A percentile compares a stretch with the other conserved stretches of the same genome.
Evolutionary conservation across 2,797 vertebrate genomes (phyloP).

Genomic region (Mormyrus hasselquistii): DNA sequence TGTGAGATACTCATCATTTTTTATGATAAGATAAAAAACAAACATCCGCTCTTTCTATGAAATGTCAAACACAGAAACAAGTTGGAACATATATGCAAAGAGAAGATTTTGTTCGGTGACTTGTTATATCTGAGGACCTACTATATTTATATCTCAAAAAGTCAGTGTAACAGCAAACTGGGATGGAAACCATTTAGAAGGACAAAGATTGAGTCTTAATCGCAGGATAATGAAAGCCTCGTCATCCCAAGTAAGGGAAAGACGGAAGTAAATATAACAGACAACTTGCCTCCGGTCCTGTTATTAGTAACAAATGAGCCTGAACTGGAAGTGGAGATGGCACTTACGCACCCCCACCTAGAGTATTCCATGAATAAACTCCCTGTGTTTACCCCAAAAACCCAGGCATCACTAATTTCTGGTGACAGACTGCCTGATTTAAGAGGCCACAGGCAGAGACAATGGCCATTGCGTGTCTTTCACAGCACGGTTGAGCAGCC

Average conservation of each 20-base stretch:
- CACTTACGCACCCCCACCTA: constrained; percentile 7
- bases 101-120: neutral
- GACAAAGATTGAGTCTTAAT: neutral
- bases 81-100: neutral
- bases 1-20: neutral
- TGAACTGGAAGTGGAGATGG: constrained; percentile 23
- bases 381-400: constrained; percentile 11
- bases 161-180: constrained; percentile 8
- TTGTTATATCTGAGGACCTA: neutral
- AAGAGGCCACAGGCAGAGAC: constrained; percentile 21
- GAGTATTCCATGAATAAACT: constrained; percentile 23
- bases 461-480: constrained; percentile 10
- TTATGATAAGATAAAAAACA: neutral
- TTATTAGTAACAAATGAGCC: constrained; percentile 29
- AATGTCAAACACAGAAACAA: neutral
- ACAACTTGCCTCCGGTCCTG: constrained; percentile 8
- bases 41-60: neutral
- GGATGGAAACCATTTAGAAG: neutral
- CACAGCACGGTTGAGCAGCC: constrained; percentile 25
- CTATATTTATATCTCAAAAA: neutral
- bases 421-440: constrained; percentile 16
- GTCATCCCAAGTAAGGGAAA: constrained; percentile 17
- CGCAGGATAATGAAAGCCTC: constrained; percentile 4
- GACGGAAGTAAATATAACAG: constrained; percentile 22
- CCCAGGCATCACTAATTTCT: constrained; percentile 16